These are phyloP conservation scores for Mellivora capensis DNA, from an alignment of 2,113 vertebrate genomes.

Conservation along the genomic window DNA sequence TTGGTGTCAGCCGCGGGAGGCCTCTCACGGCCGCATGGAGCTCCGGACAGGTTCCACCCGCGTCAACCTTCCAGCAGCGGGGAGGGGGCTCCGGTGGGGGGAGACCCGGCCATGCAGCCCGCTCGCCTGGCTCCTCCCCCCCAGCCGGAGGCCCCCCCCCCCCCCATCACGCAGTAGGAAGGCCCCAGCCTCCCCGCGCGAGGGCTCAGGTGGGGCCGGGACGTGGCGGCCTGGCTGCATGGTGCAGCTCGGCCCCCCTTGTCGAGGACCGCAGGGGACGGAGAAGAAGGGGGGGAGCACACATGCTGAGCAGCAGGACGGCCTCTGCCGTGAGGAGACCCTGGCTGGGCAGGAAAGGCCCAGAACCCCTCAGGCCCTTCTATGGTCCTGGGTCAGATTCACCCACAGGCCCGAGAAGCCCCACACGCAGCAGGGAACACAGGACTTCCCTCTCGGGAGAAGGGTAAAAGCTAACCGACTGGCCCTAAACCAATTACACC, in stretches of 20 bases:
- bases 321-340: rapidly evolving
- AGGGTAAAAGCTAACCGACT: background rate
- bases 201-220: too few relatives aligned
- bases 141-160: background rate
- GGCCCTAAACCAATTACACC: too few relatives aligned
- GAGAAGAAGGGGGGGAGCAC: background rate
- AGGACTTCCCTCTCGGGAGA: rapidly evolving
- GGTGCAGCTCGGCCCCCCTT: background rate
- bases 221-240: rapidly evolving
- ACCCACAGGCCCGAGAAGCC: too few relatives aligned
- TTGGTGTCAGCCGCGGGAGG: constrained; percentile 43
- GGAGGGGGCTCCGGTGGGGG: background rate
- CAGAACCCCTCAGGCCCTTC: rapidly evolving
- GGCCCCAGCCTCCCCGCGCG: rapidly evolving
- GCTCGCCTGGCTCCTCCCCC: too few relatives aligned
- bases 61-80: background rate
- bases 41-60: background rate
- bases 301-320: background rate
- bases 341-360: background rate
- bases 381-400: background rate
- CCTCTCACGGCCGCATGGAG: background rate
- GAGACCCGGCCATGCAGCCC: background rate
- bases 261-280: rapidly evolving
- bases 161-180: rapidly evolving
- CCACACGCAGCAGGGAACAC: background rate